phyloP scores from a whole-genome alignment of 2,113 vertebrate species.

The Cephalopholis sonnerati region DNA sequence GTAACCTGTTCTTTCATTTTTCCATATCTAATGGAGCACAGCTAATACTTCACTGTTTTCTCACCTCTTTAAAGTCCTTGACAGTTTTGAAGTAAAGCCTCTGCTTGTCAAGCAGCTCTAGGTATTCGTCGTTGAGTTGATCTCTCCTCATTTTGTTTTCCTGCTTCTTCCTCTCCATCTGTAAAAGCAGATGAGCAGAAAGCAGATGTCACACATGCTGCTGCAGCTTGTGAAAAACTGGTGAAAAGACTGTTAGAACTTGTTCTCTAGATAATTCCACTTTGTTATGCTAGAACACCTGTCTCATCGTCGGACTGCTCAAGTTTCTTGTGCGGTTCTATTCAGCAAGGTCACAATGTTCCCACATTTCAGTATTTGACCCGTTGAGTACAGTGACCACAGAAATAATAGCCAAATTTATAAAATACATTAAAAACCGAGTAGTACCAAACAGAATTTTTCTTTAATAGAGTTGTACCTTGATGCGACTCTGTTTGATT shows the following conservation, averaged over 20 bases:
- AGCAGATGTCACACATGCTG: background rate
- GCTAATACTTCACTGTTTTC: slow-evolving; percentile 6
- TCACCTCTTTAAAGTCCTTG: slow-evolving; percentile 99
- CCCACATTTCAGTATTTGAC: background rate
- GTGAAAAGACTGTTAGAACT: background rate
- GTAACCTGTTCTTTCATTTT: too few relatives aligned
- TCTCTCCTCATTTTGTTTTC: slow-evolving; percentile 99
- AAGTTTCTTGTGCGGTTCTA: background rate
- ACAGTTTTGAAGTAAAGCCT: slow-evolving; percentile 98
- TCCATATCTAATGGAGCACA: too few relatives aligned
- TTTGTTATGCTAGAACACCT: background rate
- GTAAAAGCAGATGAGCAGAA: slow-evolving; percentile 2
- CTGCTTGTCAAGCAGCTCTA: slow-evolving; percentile 96
- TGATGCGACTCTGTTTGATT: slow-evolving; percentile 96
- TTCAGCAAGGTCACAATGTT: background rate
- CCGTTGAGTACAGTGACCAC: background rate
- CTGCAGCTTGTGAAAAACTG: background rate
- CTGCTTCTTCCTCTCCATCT: slow-evolving; percentile 99
- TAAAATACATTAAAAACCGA: background rate
- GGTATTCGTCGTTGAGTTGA: slow-evolving; percentile 96
- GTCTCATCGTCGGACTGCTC: background rate
- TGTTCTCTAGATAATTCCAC: background rate
- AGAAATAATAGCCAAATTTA: background rate
- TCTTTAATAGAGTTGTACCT: slow-evolving; percentile 80
- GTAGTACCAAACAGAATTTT: background rate